These are phyloP conservation scores for Ctenoplectra terminalis DNA, from an alignment of 1,140 invertebrate species.

Conservation along the genomic window DNA sequence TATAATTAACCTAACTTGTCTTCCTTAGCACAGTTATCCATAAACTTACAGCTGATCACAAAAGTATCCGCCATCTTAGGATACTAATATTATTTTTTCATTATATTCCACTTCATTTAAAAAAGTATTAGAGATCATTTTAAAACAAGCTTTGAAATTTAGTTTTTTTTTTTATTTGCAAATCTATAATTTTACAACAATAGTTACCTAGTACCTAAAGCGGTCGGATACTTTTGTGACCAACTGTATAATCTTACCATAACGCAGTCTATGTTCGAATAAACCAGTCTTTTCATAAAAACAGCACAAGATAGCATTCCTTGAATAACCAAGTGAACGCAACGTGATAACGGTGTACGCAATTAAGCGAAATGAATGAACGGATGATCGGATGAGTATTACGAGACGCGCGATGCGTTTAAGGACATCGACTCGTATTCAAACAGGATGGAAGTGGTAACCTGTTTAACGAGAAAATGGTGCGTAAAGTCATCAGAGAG, in stretches of 20 bases:
- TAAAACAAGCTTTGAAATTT: too few relatives aligned
- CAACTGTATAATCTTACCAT: too few relatives aligned
- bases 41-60: background rate
- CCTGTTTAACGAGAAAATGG: constrained; percentile 42
- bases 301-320: background rate
- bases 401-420: too few relatives aligned
- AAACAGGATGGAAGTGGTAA: constrained; percentile 7
- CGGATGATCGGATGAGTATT: constrained; percentile 21
- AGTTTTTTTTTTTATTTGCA: too few relatives aligned
- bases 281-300: constrained; percentile 15
- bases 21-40: background rate
- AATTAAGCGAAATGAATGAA: constrained; percentile 46
- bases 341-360: constrained; percentile 19
- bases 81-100: too few relatives aligned
- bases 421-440: constrained; percentile 29
- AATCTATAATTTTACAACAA: too few relatives aligned
- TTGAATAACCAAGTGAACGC: too few relatives aligned
- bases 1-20: background rate
- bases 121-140: too few relatives aligned
- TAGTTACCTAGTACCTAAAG: too few relatives aligned
- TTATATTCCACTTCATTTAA: too few relatives aligned
- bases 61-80: too few relatives aligned
- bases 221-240: too few relatives aligned
- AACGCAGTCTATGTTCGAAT: background rate
- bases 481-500: background rate